Evolutionary conservation across 2,113 vertebrate species (phyloP).

Genomic region (Otocyon megalotis): DNA sequence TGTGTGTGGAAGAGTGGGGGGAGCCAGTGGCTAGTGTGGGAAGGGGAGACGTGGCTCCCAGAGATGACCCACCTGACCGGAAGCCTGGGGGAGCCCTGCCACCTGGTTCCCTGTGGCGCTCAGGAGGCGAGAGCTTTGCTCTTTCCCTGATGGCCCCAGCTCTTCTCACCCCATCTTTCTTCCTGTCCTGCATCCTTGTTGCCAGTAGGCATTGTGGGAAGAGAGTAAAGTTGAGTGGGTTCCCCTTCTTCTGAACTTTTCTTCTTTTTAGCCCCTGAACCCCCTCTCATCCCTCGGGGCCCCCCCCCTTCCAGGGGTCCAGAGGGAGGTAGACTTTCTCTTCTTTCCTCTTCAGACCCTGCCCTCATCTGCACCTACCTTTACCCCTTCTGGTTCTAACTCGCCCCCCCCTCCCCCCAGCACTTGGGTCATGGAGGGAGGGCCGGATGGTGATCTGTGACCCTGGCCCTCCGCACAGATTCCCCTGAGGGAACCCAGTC

Average conservation of each 20-base stretch:
- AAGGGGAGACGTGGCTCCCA: not conserved
- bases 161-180: not conserved
- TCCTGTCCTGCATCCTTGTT: not conserved
- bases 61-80: not conserved
- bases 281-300: not conserved
- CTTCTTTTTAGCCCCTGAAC: not conserved
- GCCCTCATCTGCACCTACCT: not conserved
- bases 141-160: not conserved
- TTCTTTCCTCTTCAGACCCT: not conserved
- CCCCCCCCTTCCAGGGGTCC: not conserved
- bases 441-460: not conserved
- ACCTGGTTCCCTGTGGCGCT: rapidly evolving
- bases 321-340: not conserved
- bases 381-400: not conserved
- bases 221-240: not conserved
- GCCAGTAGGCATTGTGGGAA: not conserved
- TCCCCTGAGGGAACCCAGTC: not conserved
- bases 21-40: too few species aligned
- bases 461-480: too few species aligned
- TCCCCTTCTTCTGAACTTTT: not conserved
- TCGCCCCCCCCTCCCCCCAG: not conserved
- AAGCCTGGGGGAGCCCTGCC: not conserved
- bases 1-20: not conserved
- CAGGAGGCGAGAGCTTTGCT: too few species aligned
- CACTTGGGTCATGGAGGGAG: not conserved